These are phyloP conservation scores for Agonopterix subpropinquella DNA, from an alignment of 2,888 invertebrate genomes.

Conservation along the genomic window DNA sequence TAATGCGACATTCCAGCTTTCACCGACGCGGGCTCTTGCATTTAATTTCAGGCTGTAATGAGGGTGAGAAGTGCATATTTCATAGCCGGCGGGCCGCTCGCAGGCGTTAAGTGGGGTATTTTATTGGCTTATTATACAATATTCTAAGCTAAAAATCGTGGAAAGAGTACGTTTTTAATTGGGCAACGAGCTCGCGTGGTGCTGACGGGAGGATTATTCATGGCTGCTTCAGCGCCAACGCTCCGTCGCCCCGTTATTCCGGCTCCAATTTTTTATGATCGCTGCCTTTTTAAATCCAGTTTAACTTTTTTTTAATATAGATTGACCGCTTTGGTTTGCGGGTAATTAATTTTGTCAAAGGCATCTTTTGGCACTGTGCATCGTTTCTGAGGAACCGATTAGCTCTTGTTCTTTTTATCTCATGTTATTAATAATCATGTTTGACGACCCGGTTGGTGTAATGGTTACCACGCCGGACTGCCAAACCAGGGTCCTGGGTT, in stretches of 20 bases:
- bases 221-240: conserved; percentile 64
- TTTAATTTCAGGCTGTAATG: conserved; percentile 67
- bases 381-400: too few relatives aligned
- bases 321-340: too few relatives aligned
- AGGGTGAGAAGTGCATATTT: conserved; percentile 71
- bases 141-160: conserved; percentile 75
- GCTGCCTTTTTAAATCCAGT: conserved; percentile 4
- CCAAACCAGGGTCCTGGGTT: too few relatives aligned
- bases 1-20: conserved; percentile 25
- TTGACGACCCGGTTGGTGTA: too few relatives aligned
- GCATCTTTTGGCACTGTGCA: too few relatives aligned
- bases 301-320: too few relatives aligned
- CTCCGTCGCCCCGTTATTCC: conserved; percentile 53
- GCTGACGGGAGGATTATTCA: conserved; percentile 72
- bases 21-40: conserved; percentile 41
- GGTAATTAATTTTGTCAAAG: too few relatives aligned
- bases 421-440: too few relatives aligned
- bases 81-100: conserved; percentile 53
- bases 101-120: conserved; percentile 72
- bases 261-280: conserved; percentile 44
- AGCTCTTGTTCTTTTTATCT: too few relatives aligned
- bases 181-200: conserved; percentile 68
- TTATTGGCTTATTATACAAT: conserved; percentile 76
- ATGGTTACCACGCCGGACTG: too few relatives aligned
- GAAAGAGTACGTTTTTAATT: conserved; percentile 75